These are phyloP conservation scores for Artibeus jamaicensis DNA, from an alignment of 2,797 vertebrate species.

Conservation along the genomic window DNA sequence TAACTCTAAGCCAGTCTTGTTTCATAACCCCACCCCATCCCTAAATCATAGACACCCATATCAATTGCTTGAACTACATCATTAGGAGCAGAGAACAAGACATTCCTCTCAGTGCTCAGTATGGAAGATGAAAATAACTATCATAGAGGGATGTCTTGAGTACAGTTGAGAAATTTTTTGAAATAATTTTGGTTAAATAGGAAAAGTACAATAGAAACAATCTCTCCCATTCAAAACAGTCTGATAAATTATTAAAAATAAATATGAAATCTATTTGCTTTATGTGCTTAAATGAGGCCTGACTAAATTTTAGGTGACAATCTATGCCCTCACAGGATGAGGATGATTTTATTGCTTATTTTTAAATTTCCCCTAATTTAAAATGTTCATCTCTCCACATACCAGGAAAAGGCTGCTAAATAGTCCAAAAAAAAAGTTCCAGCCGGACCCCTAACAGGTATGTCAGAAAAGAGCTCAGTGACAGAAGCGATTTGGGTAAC, in stretches of 20 bases:
- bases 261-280: neutral
- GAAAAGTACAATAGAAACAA: neutral
- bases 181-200: neutral
- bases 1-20: neutral
- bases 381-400: neutral
- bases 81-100: neutral
- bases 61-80: neutral
- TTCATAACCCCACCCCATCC: neutral
- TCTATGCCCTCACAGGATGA: neutral
- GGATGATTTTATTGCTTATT: neutral
- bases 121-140: neutral
- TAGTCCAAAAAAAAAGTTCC: neutral
- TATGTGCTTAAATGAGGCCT: neutral
- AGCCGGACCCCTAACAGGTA: neutral
- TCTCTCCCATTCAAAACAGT: neutral
- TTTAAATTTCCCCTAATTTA: neutral
- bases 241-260: conserved; percentile 1
- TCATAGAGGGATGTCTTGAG: neutral
- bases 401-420: neutral
- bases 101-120: neutral
- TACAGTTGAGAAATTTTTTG: neutral
- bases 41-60: neutral
- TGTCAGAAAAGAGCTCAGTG: neutral
- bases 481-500: neutral
- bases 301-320: neutral